Base-by-base conservation (phyloP, 2,113 vertebrate genomes). In the Sylvia atricapilla region DNA sequence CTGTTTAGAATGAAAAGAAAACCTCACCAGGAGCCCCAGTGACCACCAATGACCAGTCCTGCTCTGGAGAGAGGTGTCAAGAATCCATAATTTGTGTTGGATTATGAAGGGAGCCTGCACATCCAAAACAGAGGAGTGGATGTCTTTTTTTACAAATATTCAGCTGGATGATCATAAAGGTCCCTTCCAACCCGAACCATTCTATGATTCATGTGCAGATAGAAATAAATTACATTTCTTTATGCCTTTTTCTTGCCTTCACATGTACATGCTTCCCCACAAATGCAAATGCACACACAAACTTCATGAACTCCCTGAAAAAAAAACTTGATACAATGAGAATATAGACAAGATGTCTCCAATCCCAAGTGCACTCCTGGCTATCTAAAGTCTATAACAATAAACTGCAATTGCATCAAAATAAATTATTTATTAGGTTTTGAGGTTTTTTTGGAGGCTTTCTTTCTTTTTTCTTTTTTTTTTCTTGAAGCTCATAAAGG, bases 371-470 rank as follows among this genome's bases (percentile, higher is more conserved):
- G 47, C 83, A 91, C 58, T 25, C 75, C 46, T 28, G 39, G 21
- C 19, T 58, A 75, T 11, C 46, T 49, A 13, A 76, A 19, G 7
- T 39, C 52, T 74, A 35, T 18, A 41, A 4, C 4, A 84, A 44
- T 20, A 79, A 82, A 63, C 20, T 62, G 47, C 33, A 85, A 80
- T 84, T 94, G 64, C 52, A 68, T 23, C 23, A 3, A 20, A 75
- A 90, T 96, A 67, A 94, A 96, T 89, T 87, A 90, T 95, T 94
- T 78, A 93, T 90, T 53, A 12, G 24, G 8, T 87, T 70, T 84
- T n/a, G 15, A 80, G 31, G 3, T 13, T 47, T 20, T 33, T 55
- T 28, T 28, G 7, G 2, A 23, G 31, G 13, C 4, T 20, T 46
- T 33, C 1, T 14, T 7, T 19, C n/a, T 33, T 25, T 47, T 47